These are phyloP conservation scores for Globodera ellingtonae DNA, from an alignment of 1,140 invertebrate genomes.

Conservation along the genomic window DNA sequence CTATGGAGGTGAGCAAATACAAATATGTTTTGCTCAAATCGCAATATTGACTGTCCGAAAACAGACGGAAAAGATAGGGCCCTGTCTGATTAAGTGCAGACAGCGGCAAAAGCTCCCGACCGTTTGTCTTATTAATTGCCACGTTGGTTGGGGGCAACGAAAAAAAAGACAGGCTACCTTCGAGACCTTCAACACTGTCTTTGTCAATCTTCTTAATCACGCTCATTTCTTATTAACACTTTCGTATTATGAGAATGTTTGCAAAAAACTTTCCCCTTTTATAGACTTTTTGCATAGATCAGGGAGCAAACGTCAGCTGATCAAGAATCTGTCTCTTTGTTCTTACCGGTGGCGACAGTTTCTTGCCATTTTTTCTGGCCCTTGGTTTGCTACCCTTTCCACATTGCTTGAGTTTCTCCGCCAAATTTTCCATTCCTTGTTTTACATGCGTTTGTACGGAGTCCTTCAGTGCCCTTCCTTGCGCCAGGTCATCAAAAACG, in stretches of 20 bases:
- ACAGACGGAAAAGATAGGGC: slow-evolving; percentile 12
- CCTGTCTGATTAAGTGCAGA: slow-evolving; percentile 11
- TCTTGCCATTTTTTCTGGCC: neutral
- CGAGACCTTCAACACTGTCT: slow-evolving; percentile 12
- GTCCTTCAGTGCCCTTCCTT: neutral
- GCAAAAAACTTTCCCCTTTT: neutral
- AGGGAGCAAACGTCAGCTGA: neutral
- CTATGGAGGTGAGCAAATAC: neutral
- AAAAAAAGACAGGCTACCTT: neutral
- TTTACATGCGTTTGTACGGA: neutral
- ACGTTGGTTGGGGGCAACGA: slow-evolving; percentile 7
- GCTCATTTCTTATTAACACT: neutral
- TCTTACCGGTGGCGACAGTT: neutral
- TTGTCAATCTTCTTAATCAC: slow-evolving; percentile 23
- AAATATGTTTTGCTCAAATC: slow-evolving; percentile 4
- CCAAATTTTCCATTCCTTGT: slow-evolving; percentile 4
- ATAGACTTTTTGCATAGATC: slow-evolving; percentile 9
- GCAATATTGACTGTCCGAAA: neutral
- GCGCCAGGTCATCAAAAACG: neutral
- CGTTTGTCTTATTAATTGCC: neutral
- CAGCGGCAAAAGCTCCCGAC: neutral
- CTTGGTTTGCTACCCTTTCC: slow-evolving; percentile 12
- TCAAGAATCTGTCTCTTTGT: neutral
- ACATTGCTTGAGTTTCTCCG: slow-evolving; percentile 1
- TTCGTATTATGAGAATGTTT: neutral